phyloP scores from a whole-genome alignment of 2,888 invertebrate species.

The Nyleta sp. region DNA sequence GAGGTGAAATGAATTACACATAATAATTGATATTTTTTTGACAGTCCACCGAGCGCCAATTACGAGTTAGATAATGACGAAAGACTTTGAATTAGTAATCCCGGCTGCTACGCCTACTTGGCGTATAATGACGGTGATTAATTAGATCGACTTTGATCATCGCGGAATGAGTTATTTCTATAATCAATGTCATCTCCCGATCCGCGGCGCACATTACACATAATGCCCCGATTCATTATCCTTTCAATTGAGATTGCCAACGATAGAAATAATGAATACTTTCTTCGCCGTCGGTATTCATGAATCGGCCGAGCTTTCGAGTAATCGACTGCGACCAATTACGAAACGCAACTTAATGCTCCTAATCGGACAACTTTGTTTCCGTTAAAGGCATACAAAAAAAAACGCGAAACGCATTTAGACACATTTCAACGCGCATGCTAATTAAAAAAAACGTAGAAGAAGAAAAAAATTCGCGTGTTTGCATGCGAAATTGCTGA shows the following conservation, averaged over 20 bases:
- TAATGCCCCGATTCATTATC: constrained; percentile 9
- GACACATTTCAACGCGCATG: too few relatives aligned
- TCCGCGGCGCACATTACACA: background rate
- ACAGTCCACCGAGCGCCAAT: constrained; percentile 18
- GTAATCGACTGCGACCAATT: constrained; percentile 26
- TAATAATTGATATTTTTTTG: constrained; percentile 39
- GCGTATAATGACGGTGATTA: constrained; percentile 48
- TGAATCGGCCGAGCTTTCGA: background rate
- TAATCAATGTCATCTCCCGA: constrained; percentile 55
- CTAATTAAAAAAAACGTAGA: background rate
- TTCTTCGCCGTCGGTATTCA: background rate
- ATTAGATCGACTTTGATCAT: constrained; percentile 62
- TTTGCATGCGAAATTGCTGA: constrained; percentile 25
- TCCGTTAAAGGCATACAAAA: background rate
- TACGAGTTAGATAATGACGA: constrained; percentile 34
- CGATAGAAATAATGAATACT: constrained; percentile 1
- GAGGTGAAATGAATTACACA: constrained; percentile 26
- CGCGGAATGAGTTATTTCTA: constrained; percentile 54
- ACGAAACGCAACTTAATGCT: background rate
- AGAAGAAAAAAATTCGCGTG: constrained; percentile 7
- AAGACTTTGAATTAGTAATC: constrained; percentile 51
- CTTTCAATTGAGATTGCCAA: too few relatives aligned
- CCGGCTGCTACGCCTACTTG: constrained; percentile 40
- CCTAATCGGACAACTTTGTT: background rate
- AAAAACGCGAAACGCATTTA: constrained; percentile 4